phyloP scores from a whole-genome alignment of 1,140 invertebrate genomes.

The Lepeophtheirus salmonis region DNA sequence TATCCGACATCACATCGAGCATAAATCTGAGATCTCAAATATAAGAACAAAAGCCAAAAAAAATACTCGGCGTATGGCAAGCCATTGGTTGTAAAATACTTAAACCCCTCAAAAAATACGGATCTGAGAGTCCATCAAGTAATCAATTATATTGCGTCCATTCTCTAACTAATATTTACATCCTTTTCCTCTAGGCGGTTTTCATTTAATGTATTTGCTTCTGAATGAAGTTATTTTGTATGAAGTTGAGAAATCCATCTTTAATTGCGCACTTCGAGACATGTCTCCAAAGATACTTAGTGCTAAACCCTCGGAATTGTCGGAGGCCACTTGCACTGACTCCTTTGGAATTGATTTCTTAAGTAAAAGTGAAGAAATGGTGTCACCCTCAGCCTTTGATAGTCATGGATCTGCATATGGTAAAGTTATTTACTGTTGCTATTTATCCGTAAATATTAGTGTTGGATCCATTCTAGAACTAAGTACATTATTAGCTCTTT shows the following conservation, averaged over 20 bases:
- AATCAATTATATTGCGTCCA: background rate
- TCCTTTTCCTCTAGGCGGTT: slow-evolving; percentile 29
- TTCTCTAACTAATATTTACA: background rate
- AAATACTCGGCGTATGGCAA: background rate
- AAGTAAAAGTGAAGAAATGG: background rate
- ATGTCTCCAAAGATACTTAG: background rate
- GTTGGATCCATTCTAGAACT: no score
- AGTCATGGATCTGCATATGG: no score
- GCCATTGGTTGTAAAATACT: background rate
- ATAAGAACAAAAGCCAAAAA: background rate
- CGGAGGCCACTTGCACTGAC: background rate
- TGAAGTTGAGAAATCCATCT: slow-evolving; percentile 30
- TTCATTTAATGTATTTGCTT: slow-evolving; percentile 35
- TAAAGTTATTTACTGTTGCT: no score
- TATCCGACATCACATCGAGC: background rate
- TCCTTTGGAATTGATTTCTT: slow-evolving; percentile 10
- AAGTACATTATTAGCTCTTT: no score
- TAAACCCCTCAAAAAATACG: background rate
- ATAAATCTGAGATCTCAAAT: background rate
- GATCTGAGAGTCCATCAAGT: background rate
- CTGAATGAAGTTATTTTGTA: slow-evolving; percentile 36
- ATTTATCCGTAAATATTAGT: no score
- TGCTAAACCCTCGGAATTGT: background rate
- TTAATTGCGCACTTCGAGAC: background rate
- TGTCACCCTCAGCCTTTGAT: no score